Evolutionary conservation across 2,888 invertebrate species (phyloP).

Genomic region (Stenolophus ochropezus): DNA sequence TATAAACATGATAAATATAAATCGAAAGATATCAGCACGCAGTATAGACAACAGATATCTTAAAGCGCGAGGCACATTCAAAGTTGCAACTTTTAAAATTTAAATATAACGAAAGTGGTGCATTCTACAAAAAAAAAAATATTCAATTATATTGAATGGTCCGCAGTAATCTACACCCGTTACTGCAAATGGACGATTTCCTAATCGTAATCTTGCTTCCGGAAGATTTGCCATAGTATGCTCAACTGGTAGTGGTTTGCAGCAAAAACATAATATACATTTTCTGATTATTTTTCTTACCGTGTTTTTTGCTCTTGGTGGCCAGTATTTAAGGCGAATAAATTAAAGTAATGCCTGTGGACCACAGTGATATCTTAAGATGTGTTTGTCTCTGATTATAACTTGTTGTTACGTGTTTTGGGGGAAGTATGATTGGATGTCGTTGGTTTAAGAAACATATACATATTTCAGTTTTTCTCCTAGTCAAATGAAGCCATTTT

Average conservation of each 20-base stretch:
- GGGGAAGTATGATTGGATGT: not conserved
- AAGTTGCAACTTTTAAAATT: too few species aligned
- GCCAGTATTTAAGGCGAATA: not conserved
- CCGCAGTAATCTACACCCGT: slow-evolving; percentile 5
- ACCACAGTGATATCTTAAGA: not conserved
- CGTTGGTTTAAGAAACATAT: too few species aligned
- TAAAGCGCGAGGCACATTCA: too few species aligned
- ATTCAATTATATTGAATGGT: not conserved
- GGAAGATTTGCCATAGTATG: slow-evolving; percentile 7
- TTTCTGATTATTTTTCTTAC: not conserved
- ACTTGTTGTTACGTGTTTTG: not conserved
- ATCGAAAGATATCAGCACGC: too few species aligned
- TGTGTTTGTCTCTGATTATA: not conserved
- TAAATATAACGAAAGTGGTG: too few species aligned
- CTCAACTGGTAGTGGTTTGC: too few species aligned
- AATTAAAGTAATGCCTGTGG: not conserved
- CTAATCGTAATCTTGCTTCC: not conserved
- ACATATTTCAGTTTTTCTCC: too few species aligned
- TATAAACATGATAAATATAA: too few species aligned
- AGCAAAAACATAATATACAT: not conserved
- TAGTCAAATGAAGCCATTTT: too few species aligned
- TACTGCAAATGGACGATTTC: not conserved
- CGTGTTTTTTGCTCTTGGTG: not conserved
- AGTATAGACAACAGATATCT: too few species aligned
- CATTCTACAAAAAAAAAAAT: too few species aligned